Evolutionary conservation across 2,888 invertebrate species (phyloP).

Genomic region (Baccha elongata): DNA sequence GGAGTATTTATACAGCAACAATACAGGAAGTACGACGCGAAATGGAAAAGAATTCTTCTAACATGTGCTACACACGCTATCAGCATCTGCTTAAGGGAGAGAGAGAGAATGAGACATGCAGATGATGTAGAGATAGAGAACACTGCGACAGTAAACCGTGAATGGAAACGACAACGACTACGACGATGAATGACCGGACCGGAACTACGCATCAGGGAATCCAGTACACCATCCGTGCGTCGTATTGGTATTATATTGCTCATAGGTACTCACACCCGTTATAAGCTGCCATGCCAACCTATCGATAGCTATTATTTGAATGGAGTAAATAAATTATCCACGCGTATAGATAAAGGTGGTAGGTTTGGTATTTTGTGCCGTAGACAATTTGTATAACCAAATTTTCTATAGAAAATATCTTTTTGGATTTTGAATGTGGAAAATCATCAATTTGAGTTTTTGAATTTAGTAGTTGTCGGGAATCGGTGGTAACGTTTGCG

Average conservation of each 20-base stretch:
- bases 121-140: slow-evolving; percentile 27
- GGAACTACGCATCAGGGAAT: slow-evolving; percentile 70
- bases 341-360: too few species aligned
- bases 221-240: background rate
- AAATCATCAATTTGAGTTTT: slow-evolving; percentile 52
- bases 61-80: background rate
- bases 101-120: background rate
- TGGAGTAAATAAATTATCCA: slow-evolving; percentile 70
- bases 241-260: background rate
- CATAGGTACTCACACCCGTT: slow-evolving; percentile 38
- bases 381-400: slow-evolving; percentile 48
- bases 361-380: too few species aligned
- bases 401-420: slow-evolving; percentile 20
- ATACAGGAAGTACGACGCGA: slow-evolving; percentile 44
- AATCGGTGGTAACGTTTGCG: slow-evolving; percentile 52
- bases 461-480: slow-evolving; percentile 48
- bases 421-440: slow-evolving; percentile 32
- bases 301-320: slow-evolving; percentile 61
- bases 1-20: background rate
- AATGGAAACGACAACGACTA: slow-evolving; percentile 34
- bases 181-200: too few species aligned
- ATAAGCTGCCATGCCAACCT: background rate
- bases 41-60: slow-evolving; percentile 28
- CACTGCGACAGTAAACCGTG: slow-evolving; percentile 67
- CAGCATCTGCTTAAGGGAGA: slow-evolving; percentile 33